Conservation (phyloP, 1,140 invertebrate genomes). For the Ceratosolen fusciceps region DNA sequence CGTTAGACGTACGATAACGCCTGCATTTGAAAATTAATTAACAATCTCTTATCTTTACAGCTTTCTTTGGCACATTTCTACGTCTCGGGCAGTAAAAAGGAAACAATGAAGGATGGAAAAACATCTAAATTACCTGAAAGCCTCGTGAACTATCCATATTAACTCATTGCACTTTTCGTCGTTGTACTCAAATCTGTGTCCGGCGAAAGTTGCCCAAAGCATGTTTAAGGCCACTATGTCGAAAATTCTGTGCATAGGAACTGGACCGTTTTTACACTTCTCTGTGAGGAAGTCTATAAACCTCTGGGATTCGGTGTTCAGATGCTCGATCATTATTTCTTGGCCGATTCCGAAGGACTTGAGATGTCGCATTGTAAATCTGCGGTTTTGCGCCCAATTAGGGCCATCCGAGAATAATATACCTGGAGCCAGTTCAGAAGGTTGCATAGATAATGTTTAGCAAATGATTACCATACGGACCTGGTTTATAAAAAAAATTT, state of each 20-base stretch:
- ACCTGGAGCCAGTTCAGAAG: constrained; percentile 65
- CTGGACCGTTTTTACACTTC: constrained; percentile 54
- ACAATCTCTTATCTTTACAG: no score
- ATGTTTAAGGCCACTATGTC: constrained; percentile 79
- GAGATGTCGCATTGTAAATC: constrained; percentile 75
- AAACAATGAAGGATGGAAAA: neutral
- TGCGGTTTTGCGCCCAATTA: constrained; percentile 75
- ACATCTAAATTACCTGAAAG: constrained; percentile 72
- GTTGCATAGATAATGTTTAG: neutral
- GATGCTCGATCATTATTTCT: constrained; percentile 73
- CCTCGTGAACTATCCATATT: constrained; percentile 72
- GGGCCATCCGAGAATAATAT: constrained; percentile 77
- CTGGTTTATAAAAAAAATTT: neutral
- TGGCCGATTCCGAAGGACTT: constrained; percentile 76
- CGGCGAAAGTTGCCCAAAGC: constrained; percentile 81
- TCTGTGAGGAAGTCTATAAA: constrained; percentile 67
- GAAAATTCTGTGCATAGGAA: constrained; percentile 73
- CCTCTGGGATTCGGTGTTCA: constrained; percentile 74
- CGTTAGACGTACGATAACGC: no score
- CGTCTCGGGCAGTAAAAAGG: no score
- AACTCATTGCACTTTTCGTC: constrained; percentile 72
- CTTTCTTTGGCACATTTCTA: no score
- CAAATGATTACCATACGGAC: neutral
- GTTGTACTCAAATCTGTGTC: constrained; percentile 74
- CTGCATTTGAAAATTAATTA: no score